Base-by-base conservation (phyloP, 2,888 invertebrate genomes). In the Mactromeris polynyma region DNA sequence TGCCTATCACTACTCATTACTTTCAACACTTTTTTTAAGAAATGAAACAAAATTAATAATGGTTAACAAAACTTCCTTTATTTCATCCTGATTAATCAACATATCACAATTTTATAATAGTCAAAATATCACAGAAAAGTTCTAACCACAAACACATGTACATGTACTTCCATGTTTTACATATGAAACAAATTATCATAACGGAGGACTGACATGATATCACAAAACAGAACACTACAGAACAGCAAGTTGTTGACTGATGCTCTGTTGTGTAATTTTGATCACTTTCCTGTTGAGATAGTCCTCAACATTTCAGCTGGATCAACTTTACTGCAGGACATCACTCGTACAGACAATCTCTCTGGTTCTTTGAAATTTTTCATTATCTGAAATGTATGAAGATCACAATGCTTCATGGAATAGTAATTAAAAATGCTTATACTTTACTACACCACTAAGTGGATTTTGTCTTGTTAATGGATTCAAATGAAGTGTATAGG, bases 241-340 rank as follows among this genome's bases (percentile, higher is more conserved):
- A 64, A 6, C 9, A 6, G 26, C 58, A 64, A 26, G 58, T 64
- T 26, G 7, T 26, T 7, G 58, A 64, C 58, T 11, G 26, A 9
- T 64, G n/a, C 26, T 6, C 4, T 26, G 9, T 46, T 3, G 46
- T 14, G 14, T 9, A n/a, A 64, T 9, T 0, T n/a, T 26, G 0
- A 64, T 64, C 26, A 64, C 9, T 64, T 64, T n/a, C 26, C n/a
- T 64, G 58, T 64, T 64, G 58, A n/a, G 26, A 87, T 40, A 69
- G 58, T 64, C 42, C 33, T 83, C 81, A 81, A 26, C 85, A 90
- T 83, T 31, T 92, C 90, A 17, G 51, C 73, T 33, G 90, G 81
- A 36, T 92, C 87, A 26, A 86, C 86, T 42, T 83, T 84, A 42
- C 87, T 64, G 73, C 92, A 92, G 51, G 90, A 90, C 83, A 92